Evolutionary conservation across 2,113 vertebrate genomes (phyloP).

Genomic region (Zapus hudsonius): DNA sequence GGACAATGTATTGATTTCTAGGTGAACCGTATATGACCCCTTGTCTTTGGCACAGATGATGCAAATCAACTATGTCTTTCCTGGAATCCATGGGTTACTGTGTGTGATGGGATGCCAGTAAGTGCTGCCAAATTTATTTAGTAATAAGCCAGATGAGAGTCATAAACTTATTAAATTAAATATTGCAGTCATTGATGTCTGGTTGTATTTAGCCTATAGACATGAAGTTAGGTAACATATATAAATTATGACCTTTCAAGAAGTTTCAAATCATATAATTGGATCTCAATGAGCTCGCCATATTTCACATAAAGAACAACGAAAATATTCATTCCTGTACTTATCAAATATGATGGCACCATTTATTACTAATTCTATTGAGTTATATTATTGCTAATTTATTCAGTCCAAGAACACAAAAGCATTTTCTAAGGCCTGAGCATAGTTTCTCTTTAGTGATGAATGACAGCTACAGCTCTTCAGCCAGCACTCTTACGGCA

Average conservation of each 20-base stretch:
- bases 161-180: background rate
- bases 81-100: background rate
- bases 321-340: background rate
- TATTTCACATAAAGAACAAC: background rate
- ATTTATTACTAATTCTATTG: background rate
- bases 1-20: background rate
- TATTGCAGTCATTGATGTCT: background rate
- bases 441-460: background rate
- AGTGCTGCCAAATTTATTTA: background rate
- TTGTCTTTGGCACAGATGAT: background rate
- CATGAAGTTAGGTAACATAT: background rate
- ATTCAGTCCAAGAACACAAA: background rate
- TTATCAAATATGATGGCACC: background rate
- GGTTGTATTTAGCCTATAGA: background rate
- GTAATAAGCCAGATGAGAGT: background rate
- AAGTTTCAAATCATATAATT: background rate
- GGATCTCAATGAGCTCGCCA: background rate
- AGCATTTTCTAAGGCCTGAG: background rate
- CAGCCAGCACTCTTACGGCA: rapidly evolving
- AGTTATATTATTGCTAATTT: background rate
- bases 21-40: background rate
- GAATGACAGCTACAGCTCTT: rapidly evolving
- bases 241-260: background rate
- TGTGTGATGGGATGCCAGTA: background rate
- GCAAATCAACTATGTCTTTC: background rate